Conservation (phyloP, 2,797 vertebrate species). For the Mycteria americana region DNA sequence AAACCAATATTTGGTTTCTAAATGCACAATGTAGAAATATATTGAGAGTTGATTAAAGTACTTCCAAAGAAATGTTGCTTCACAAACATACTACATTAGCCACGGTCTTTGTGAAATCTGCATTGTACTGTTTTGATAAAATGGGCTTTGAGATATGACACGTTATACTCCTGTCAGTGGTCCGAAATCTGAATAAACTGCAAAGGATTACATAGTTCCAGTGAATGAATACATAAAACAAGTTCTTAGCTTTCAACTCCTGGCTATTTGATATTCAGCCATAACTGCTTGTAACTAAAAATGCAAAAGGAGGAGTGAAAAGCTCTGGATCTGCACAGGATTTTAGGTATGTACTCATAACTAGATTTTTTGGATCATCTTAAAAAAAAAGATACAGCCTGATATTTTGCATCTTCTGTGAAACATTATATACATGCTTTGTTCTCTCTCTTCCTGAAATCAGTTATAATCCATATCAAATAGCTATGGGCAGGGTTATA, state of each 20-base stretch:
- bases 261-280: background rate
- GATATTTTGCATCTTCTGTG: background rate
- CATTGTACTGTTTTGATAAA: background rate
- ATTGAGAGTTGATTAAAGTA: background rate
- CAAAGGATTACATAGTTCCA: background rate
- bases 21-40: background rate
- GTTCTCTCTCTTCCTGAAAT: background rate
- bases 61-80: background rate
- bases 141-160: background rate
- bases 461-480: background rate
- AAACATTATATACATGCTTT: background rate
- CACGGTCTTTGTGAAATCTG: background rate
- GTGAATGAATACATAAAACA: background rate
- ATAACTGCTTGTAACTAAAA: background rate
- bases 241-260: background rate
- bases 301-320: background rate
- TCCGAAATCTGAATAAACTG: slow-evolving; percentile 20
- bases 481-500: background rate
- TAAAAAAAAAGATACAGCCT: background rate
- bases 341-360: background rate
- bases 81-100: background rate
- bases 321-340: background rate
- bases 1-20: background rate
- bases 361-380: background rate
- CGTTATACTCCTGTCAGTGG: background rate